phyloP scores from a whole-genome alignment of 2,797 vertebrate species.

The Eulemur albifrons region DNA sequence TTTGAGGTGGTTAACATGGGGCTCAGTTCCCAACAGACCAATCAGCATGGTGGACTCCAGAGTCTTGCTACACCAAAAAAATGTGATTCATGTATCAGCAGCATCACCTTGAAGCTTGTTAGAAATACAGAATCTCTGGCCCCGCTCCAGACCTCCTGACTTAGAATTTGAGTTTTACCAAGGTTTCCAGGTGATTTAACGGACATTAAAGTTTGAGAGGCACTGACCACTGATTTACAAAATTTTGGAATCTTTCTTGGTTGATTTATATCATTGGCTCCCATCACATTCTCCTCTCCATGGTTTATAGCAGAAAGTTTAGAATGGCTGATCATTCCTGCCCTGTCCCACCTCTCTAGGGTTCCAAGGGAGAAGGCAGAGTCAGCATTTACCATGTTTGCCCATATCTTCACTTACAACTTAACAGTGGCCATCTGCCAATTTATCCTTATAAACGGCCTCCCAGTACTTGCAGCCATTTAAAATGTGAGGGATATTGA shows the following conservation, averaged over 20 bases:
- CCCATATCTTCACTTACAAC: not conserved
- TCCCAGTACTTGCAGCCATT: not conserved
- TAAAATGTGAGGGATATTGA: constrained; percentile 35
- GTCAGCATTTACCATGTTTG: not conserved
- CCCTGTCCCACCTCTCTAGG: not conserved
- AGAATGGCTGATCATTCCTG: not conserved
- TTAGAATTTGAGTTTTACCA: not conserved
- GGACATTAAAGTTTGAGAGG: not conserved
- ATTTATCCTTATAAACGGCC: not conserved
- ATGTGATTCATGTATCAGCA: not conserved
- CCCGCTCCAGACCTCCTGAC: not conserved
- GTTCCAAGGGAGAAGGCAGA: not conserved
- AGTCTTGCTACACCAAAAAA: not conserved
- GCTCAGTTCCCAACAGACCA: not conserved
- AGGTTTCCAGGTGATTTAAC: not conserved
- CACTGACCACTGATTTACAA: not conserved
- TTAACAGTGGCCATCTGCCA: constrained; percentile 35
- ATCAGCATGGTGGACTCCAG: not conserved
- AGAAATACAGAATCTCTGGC: not conserved
- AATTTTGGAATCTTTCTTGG: not conserved
- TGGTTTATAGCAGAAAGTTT: not conserved
- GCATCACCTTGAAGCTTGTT: not conserved
- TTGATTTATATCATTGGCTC: not conserved
- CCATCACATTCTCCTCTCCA: not conserved
- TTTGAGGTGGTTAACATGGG: not conserved